phyloP scores from a whole-genome alignment of 2,888 invertebrate species.

The Zeuzera pyrina region DNA sequence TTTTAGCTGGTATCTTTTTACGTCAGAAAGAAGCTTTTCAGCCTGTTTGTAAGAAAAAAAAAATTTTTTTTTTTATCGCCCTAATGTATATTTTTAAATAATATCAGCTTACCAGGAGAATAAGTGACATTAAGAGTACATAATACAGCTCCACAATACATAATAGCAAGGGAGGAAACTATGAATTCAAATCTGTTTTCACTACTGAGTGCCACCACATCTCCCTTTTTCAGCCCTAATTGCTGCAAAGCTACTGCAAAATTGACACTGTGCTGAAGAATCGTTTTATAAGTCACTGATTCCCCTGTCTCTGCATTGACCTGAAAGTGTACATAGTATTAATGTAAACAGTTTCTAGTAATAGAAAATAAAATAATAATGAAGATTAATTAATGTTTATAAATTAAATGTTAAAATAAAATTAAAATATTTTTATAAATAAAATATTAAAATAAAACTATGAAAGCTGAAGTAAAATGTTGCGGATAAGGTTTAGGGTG shows the following conservation, averaged over 20 bases:
- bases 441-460: too few species aligned
- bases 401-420: too few species aligned
- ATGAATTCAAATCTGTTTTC: slow-evolving; percentile 77
- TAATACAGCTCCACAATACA: slow-evolving; percentile 72
- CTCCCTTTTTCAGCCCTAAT: slow-evolving; percentile 68
- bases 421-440: too few species aligned
- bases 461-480: too few species aligned
- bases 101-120: slow-evolving; percentile 67
- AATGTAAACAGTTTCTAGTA: neutral
- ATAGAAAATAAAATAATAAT: slow-evolving; percentile 2
- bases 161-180: slow-evolving; percentile 66
- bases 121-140: slow-evolving; percentile 78
- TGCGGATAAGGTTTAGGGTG: too few species aligned
- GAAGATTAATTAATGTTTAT: too few species aligned
- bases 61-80: too few species aligned
- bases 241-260: slow-evolving; percentile 67
- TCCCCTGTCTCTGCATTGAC: slow-evolving; percentile 74
- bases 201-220: slow-evolving; percentile 74
- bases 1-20: too few species aligned
- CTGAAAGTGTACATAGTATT: slow-evolving; percentile 45
- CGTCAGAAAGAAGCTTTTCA: too few species aligned
- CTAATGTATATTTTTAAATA: too few species aligned
- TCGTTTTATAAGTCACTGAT: slow-evolving; percentile 61
- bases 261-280: slow-evolving; percentile 72
- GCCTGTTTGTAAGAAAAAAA: too few species aligned